phyloP scores from a whole-genome alignment of 2,888 invertebrate genomes.

The Lithophane socia region DNA sequence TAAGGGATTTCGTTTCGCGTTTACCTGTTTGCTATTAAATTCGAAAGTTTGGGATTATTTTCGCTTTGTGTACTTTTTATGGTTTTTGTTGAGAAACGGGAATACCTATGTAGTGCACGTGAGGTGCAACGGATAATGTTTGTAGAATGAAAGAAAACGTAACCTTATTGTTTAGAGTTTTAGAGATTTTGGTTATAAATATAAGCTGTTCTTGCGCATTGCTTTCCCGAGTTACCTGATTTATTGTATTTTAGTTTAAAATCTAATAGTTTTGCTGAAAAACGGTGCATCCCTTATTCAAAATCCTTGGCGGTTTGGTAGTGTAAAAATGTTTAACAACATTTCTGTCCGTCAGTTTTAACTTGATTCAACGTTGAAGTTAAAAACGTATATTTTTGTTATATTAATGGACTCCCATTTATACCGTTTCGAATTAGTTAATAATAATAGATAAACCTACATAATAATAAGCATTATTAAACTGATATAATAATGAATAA shows the following conservation, averaged over 20 bases:
- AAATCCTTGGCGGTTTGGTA: no score
- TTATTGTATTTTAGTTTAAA: background rate
- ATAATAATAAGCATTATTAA: slow-evolving; percentile 3
- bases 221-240: background rate
- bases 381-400: background rate
- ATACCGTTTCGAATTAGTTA: no score
- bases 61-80: slow-evolving; percentile 3
- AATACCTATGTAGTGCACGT: background rate
- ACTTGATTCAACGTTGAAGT: background rate
- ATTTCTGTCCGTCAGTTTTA: background rate
- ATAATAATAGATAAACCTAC: background rate
- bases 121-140: background rate
- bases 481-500: background rate
- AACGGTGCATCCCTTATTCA: background rate
- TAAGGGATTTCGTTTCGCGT: slow-evolving; percentile 52
- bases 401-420: background rate
- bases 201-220: background rate
- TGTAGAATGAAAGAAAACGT: background rate
- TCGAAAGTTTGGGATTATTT: slow-evolving; percentile 57
- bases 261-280: background rate
- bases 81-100: background rate
- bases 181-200: background rate
- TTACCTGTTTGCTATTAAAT: slow-evolving; percentile 63
- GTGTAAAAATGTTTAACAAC: background rate
- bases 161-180: background rate